Percentiles rank a stretch among this genome's conserved stretches.
phyloP scores from a whole-genome alignment of 2,797 vertebrate genomes.

The Cryptoprocta ferox region DNA sequence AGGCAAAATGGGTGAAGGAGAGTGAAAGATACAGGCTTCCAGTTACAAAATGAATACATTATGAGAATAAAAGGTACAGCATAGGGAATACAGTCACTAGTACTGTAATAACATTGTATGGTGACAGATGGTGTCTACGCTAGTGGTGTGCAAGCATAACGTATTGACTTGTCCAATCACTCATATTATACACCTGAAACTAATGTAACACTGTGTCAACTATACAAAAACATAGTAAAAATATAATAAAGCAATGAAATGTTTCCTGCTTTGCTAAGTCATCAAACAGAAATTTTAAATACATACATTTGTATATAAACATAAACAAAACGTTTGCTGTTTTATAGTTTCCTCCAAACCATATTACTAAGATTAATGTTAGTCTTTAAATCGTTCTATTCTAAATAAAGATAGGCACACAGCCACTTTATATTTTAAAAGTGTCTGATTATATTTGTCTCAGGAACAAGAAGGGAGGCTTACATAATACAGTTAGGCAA shows the following conservation, averaged over 20 bases:
- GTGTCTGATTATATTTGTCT: slow-evolving; percentile 54
- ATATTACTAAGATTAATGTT: background rate
- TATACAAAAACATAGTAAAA: background rate
- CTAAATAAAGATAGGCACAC: slow-evolving; percentile 65
- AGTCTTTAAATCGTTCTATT: slow-evolving; percentile 43
- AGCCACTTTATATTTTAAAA: slow-evolving; percentile 35
- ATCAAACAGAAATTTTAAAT: background rate
- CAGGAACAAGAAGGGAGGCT: slow-evolving; percentile 57
- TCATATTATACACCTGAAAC: background rate
- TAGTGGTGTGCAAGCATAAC: background rate
- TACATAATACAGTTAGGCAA: slow-evolving; percentile 72
- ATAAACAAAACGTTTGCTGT: background rate
- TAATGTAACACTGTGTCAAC: background rate
- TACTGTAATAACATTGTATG: background rate
- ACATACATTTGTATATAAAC: background rate
- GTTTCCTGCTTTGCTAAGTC: slow-evolving; percentile 40
- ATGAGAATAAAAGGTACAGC: background rate
- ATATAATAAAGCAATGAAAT: background rate
- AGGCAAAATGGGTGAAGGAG: background rate
- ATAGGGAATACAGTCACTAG: background rate
- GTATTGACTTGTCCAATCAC: background rate
- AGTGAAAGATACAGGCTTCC: background rate
- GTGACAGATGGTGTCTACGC: background rate
- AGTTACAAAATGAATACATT: background rate
- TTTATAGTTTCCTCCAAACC: slow-evolving; percentile 58